phyloP scores from a whole-genome alignment of 2,797 vertebrate species.

The Hydrocynus forskahlii region DNA sequence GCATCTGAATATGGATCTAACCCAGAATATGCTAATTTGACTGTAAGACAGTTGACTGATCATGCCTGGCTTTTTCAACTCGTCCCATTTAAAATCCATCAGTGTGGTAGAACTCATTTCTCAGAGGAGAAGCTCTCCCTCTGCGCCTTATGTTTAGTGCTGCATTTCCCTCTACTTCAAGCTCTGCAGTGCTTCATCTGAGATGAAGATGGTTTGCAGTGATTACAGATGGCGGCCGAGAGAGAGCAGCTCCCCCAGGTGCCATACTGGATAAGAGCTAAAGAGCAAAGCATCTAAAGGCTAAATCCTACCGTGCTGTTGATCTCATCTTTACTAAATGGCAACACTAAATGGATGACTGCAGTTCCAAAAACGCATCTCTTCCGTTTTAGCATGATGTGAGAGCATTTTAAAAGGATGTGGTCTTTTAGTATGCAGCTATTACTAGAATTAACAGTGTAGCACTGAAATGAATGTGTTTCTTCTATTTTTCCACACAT shows the following conservation, averaged over 20 bases:
- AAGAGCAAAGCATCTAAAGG: conserved; percentile 14
- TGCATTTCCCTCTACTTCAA: conserved; percentile 25
- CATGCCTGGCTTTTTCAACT: conserved; percentile 13
- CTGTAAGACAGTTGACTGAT: conserved; percentile 18
- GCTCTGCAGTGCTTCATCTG: conserved; percentile 9
- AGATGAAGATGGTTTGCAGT: conserved; percentile 28
- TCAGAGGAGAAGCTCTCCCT: conserved; percentile 30
- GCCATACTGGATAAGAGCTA: conserved; percentile 31
- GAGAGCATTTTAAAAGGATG: neutral
- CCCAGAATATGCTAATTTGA: conserved; percentile 23
- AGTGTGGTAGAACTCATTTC: conserved; percentile 28
- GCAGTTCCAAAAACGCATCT: neutral
- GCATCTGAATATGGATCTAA: conserved; percentile 12
- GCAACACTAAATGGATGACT: conserved; percentile 8
- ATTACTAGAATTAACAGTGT: neutral
- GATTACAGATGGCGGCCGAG: conserved; percentile 32
- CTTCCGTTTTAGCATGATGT: neutral
- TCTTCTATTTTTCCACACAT: no score
- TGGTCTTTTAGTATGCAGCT: neutral
- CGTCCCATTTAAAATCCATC: conserved; percentile 23
- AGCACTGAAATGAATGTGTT: neutral
- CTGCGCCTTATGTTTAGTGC: neutral
- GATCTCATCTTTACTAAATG: neutral
- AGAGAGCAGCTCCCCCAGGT: conserved; percentile 26
- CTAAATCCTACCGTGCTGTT: conserved; percentile 18